These are phyloP conservation scores for Campoletis raptor DNA, from an alignment of 2,888 invertebrate genomes.

Conservation along the genomic window DNA sequence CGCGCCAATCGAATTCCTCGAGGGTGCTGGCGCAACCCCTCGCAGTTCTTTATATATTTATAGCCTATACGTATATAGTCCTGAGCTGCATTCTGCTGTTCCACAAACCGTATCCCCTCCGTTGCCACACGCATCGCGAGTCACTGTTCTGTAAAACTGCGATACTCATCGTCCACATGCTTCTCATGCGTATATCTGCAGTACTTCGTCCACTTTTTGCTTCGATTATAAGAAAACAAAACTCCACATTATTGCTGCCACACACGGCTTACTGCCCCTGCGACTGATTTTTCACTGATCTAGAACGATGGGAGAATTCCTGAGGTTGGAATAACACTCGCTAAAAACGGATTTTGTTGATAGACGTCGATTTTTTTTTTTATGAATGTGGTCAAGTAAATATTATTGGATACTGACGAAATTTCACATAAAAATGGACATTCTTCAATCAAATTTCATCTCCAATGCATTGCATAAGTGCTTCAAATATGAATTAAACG, in stretches of 20 bases:
- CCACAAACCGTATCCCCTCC: constrained; percentile 54
- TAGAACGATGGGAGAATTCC: background rate
- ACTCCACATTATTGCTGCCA: background rate
- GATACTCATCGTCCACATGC: constrained; percentile 56
- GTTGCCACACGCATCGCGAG: constrained; percentile 66
- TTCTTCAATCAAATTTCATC: too few relatives aligned
- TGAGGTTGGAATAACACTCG: background rate
- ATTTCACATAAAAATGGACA: too few relatives aligned
- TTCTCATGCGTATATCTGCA: constrained; percentile 17
- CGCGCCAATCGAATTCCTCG: constrained; percentile 74
- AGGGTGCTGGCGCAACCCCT: constrained; percentile 63
- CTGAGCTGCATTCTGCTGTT: constrained; percentile 53
- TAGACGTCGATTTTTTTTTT: too few relatives aligned
- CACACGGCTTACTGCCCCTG: constrained; percentile 5
- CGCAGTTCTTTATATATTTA: constrained; percentile 15
- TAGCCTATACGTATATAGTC: background rate
- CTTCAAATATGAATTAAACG: too few relatives aligned
- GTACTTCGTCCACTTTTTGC: constrained; percentile 17
- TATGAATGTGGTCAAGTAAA: too few relatives aligned
- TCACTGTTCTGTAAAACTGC: constrained; percentile 54
- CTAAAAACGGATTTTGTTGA: too few relatives aligned
- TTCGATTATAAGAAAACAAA: constrained; percentile 17
- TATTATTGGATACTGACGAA: too few relatives aligned
- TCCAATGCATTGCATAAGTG: too few relatives aligned
- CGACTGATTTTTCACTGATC: constrained; percentile 11